phyloP scores from a whole-genome alignment of 2,888 invertebrate genomes.

The Tholera decimalis region DNA sequence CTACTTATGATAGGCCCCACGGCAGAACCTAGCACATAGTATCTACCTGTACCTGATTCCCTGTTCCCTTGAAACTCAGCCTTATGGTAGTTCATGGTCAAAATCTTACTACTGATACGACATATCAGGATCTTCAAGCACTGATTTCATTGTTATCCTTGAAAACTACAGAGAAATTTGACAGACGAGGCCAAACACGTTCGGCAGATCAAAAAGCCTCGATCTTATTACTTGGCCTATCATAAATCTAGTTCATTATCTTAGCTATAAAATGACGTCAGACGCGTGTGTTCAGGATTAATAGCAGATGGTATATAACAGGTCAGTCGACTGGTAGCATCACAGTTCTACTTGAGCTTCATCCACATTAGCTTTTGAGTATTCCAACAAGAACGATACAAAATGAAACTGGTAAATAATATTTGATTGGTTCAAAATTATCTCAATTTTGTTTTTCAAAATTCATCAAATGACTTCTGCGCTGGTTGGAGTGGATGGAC shows the following conservation, averaged over 20 bases:
- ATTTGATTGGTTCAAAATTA: background rate
- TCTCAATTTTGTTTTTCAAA: background rate
- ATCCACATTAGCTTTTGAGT: conserved; percentile 61
- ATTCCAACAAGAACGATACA: conserved; percentile 60
- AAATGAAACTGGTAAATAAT: conserved; percentile 87
- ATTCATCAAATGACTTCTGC: no score
- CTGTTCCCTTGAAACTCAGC: no score
- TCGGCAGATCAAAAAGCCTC: conserved; percentile 68
- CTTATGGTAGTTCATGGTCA: no score
- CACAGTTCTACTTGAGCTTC: conserved; percentile 74
- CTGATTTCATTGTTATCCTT: conserved; percentile 68
- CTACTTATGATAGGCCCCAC: no score
- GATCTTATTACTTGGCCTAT: conserved; percentile 82
- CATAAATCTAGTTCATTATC: conserved; percentile 74
- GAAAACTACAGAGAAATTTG: conserved; percentile 72
- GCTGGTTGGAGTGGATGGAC: no score
- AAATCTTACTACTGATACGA: no score
- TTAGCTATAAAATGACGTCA: conserved; percentile 81
- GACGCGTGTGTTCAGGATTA: conserved; percentile 80
- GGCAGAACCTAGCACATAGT: no score
- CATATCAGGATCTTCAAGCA: no score
- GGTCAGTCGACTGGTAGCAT: conserved; percentile 75
- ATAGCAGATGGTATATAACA: conserved; percentile 85
- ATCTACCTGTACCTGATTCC: no score
- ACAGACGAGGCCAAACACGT: conserved; percentile 82